Conservation (phyloP, 2,888 invertebrate species). For the Tinea pellionella region DNA sequence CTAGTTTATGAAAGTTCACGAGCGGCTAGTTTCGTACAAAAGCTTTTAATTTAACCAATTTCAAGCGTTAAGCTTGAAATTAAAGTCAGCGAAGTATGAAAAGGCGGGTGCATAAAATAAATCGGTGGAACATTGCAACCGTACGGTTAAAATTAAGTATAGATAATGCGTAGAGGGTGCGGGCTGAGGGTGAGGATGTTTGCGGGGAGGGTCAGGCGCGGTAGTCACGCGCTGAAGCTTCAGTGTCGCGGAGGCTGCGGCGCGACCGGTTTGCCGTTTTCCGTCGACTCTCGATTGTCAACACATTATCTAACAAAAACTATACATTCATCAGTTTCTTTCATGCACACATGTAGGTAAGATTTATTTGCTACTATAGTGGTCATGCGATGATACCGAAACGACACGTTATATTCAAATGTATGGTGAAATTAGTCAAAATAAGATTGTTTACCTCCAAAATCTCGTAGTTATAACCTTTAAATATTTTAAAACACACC, state of each 20-base stretch:
- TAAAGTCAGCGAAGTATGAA: conserved; percentile 6
- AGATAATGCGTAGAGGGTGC: conserved; percentile 43
- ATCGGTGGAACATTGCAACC: conserved; percentile 44
- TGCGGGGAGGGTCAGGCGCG: conserved; percentile 24
- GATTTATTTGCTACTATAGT: conserved; percentile 5
- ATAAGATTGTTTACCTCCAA: conserved; percentile 1
- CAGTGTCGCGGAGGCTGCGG: conserved; percentile 69
- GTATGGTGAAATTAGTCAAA: not conserved
- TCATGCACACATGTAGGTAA: not conserved
- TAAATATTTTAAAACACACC: not conserved
- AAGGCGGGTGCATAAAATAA: conserved; percentile 27
- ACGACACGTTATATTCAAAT: not conserved
- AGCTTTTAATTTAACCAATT: not conserved
- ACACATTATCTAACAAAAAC: conserved; percentile 18
- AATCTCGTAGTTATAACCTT: not conserved
- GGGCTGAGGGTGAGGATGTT: conserved; percentile 23
- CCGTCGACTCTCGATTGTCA: conserved; percentile 22
- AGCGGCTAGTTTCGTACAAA: not conserved
- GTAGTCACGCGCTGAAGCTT: conserved; percentile 28
- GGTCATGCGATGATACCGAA: conserved; percentile 1
- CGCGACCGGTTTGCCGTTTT: conserved; percentile 40
- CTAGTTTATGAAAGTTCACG: not conserved
- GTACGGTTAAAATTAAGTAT: conserved; percentile 32
- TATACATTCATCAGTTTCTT: conserved; percentile 1
- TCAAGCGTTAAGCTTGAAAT: not conserved